These are phyloP conservation scores for Columba guinea DNA, from an alignment of 2,797 vertebrate species.

Conservation along the genomic window DNA sequence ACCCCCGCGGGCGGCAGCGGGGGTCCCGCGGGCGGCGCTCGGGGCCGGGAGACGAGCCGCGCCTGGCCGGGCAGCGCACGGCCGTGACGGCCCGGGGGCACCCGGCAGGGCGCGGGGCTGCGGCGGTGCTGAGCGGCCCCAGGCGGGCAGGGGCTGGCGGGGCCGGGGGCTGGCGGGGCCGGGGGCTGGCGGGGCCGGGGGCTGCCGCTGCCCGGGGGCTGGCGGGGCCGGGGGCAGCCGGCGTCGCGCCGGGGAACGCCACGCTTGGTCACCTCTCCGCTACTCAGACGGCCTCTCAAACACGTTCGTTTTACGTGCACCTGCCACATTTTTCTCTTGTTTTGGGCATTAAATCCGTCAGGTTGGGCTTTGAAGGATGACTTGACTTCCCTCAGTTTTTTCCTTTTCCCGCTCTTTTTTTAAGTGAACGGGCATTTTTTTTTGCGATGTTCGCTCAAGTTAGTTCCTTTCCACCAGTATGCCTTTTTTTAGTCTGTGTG, in stretches of 20 bases:
- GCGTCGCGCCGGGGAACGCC: background rate
- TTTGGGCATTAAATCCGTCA: background rate
- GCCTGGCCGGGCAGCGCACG: background rate
- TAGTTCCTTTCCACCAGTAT: background rate
- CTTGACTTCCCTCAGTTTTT: background rate
- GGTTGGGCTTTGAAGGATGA: background rate
- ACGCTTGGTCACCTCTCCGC: background rate
- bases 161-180: background rate
- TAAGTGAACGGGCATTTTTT: background rate
- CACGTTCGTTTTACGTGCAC: accelerated
- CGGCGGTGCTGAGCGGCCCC: background rate
- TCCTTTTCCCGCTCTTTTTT: background rate
- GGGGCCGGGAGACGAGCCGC: too few relatives aligned
- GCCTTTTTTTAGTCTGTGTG: background rate
- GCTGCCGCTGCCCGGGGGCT: background rate
- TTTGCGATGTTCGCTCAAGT: background rate
- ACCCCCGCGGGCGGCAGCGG: background rate
- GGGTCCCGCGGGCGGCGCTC: background rate
- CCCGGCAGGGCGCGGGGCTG: background rate
- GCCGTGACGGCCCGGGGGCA: background rate
- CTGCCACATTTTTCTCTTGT: background rate
- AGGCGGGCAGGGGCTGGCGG: background rate
- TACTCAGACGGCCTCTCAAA: accelerated
- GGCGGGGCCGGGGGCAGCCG: background rate
- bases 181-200: background rate